These are phyloP conservation scores for Hyposmocoma kahamanoa DNA, from an alignment of 1,140 invertebrate genomes.

Conservation along the genomic window DNA sequence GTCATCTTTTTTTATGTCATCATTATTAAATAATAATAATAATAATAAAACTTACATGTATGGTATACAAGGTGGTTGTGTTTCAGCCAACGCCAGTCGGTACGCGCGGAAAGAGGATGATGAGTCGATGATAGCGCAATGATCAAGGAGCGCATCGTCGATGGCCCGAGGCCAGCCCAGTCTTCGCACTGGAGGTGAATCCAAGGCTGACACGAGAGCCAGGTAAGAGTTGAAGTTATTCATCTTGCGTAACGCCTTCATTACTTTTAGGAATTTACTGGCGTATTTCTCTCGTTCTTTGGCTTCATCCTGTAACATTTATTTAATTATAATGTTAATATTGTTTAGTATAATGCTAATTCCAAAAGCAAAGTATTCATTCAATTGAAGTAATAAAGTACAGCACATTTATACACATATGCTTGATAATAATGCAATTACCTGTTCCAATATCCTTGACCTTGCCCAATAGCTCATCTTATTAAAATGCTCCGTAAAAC, in stretches of 20 bases:
- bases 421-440: constrained; percentile 12
- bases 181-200: constrained; percentile 95
- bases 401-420: not conserved
- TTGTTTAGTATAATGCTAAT: no score
- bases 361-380: no score
- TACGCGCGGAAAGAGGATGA: constrained; percentile 97
- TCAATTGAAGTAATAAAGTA: no score
- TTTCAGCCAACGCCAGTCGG: constrained; percentile 93
- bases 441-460: constrained; percentile 75
- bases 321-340: not conserved
- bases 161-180: constrained; percentile 97
- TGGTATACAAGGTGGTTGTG: constrained; percentile 97
- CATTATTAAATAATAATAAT: constrained; percentile 3
- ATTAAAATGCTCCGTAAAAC: constrained; percentile 99
- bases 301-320: constrained; percentile 77
- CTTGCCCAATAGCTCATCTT: constrained; percentile 99
- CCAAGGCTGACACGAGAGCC: constrained; percentile 95
- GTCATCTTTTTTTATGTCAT: no score
- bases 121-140: constrained; percentile 96
- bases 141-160: constrained; percentile 93
- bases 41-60: constrained; percentile 89
- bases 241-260: constrained; percentile 97
- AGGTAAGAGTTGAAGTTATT: constrained; percentile 99
- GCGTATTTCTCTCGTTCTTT: constrained; percentile 97
- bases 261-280: constrained; percentile 98